phyloP scores from a whole-genome alignment of 1,140 invertebrate species.

The Drosophila nikananu region DNA sequence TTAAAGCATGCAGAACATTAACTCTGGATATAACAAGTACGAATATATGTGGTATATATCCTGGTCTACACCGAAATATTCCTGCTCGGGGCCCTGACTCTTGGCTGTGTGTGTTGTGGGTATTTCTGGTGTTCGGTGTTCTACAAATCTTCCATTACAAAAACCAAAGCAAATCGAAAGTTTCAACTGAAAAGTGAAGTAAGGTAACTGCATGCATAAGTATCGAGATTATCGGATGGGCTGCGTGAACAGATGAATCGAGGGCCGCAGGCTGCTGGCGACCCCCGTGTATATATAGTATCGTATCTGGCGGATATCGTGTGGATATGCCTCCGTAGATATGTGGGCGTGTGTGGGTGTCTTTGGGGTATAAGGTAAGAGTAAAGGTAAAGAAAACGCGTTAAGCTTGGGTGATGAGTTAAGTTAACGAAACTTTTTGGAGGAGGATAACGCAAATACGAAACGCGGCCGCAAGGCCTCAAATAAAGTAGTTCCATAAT shows the following conservation, averaged over 20 bases:
- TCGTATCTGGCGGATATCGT: conserved; percentile 23
- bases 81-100: conserved; percentile 29
- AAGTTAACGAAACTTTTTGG: conserved; percentile 63
- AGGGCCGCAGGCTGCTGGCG: conserved; percentile 47
- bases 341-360: conserved; percentile 20
- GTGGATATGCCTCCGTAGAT: conserved; percentile 7
- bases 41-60: conserved; percentile 17
- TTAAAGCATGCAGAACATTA: conserved; percentile 74
- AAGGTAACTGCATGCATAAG: conserved; percentile 71
- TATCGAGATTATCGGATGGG: conserved; percentile 47
- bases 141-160: conserved; percentile 60
- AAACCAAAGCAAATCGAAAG: conserved; percentile 52
- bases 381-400: conserved; percentile 52
- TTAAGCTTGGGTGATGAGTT: conserved; percentile 68
- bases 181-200: conserved; percentile 48
- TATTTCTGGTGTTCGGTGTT: conserved; percentile 52
- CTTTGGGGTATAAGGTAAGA: conserved; percentile 11
- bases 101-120: conserved; percentile 45
- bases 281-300: conserved; percentile 32
- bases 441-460: conserved; percentile 60
- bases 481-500: conserved; percentile 67
- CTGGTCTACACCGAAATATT: conserved; percentile 22
- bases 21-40: conserved; percentile 32
- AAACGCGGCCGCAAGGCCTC: conserved; percentile 62
- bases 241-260: conserved; percentile 54